These are phyloP conservation scores for Helicoverpa zea DNA, from an alignment of 1,140 invertebrate genomes.

Conservation along the genomic window DNA sequence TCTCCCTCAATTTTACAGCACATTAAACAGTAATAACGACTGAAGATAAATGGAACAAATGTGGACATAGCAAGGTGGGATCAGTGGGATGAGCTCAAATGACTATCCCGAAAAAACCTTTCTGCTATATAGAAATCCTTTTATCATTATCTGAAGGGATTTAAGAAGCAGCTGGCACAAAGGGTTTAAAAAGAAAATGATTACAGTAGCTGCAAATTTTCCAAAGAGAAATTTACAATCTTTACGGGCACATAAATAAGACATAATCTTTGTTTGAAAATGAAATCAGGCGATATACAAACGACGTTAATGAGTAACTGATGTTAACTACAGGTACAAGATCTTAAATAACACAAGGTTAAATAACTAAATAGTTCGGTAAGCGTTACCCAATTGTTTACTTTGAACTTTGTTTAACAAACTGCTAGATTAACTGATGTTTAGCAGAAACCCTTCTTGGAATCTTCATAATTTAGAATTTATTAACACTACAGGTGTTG, in stretches of 20 bases:
- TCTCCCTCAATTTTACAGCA: conserved; percentile 50
- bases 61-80: conserved; percentile 36
- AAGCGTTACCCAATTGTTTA: conserved; percentile 15
- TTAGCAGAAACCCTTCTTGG: conserved; percentile 2
- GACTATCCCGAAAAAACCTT: conserved; percentile 47
- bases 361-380: conserved; percentile 11
- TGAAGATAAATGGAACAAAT: conserved; percentile 51
- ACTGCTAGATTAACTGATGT: background rate
- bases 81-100: conserved; percentile 38
- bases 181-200: conserved; percentile 30
- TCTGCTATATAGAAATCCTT: conserved; percentile 53
- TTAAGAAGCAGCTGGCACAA: background rate
- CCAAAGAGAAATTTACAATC: background rate
- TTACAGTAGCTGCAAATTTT: background rate
- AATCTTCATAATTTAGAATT: background rate
- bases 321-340: background rate
- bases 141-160: conserved; percentile 33
- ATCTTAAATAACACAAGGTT: background rate
- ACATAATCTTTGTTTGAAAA: no score
- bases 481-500: no score
- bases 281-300: no score
- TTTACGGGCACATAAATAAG: background rate
- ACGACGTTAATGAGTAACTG: no score
- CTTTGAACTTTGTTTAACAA: background rate
- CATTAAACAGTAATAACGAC: conserved; percentile 53